These are phyloP conservation scores for Drosophila colorata DNA, from an alignment of 2,888 invertebrate genomes.

Conservation along the genomic window DNA sequence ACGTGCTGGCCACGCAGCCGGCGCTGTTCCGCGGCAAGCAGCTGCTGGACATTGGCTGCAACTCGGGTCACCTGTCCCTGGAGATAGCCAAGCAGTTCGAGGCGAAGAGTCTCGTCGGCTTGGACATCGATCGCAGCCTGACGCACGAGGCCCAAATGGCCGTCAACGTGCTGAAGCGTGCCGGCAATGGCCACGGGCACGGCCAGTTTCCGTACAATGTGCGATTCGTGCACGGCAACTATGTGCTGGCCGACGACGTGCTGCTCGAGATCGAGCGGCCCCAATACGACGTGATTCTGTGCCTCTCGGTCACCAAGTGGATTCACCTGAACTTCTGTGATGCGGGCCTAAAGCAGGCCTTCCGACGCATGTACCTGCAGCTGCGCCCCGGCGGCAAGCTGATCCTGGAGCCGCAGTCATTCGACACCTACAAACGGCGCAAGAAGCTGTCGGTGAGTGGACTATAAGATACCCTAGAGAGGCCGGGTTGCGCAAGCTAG, in stretches of 20 bases:
- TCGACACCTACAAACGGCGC: constrained; percentile 91
- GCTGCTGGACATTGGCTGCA: constrained; percentile 95
- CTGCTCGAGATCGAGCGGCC: constrained; percentile 90
- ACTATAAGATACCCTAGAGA: constrained; percentile 69
- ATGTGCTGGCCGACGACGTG: constrained; percentile 91
- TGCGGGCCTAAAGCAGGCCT: constrained; percentile 91
- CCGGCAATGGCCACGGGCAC: constrained; percentile 41
- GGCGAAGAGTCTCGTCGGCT: constrained; percentile 90
- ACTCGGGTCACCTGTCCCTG: constrained; percentile 93
- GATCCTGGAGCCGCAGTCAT: constrained; percentile 93
- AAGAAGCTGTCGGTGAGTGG: constrained; percentile 88
- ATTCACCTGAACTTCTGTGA: constrained; percentile 96
- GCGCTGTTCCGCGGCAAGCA: constrained; percentile 90
- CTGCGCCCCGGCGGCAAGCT: constrained; percentile 91
- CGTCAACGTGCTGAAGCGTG: constrained; percentile 58
- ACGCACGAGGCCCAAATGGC: constrained; percentile 85
- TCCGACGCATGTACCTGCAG: constrained; percentile 91
- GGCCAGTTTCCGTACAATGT: constrained; percentile 91
- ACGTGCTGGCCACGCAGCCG: constrained; percentile 87
- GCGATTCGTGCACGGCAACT: constrained; percentile 92
- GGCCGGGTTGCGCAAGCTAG: too few species aligned
- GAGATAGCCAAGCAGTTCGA: constrained; percentile 90
- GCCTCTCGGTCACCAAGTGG: constrained; percentile 96
- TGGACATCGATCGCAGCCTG: constrained; percentile 93
- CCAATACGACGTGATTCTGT: constrained; percentile 93